A percentile compares a stretch with the other conserved stretches of the same genome.
Evolutionary conservation across 2,888 invertebrate genomes (phyloP).

Genomic region (Hipparchia sbordonii): DNA sequence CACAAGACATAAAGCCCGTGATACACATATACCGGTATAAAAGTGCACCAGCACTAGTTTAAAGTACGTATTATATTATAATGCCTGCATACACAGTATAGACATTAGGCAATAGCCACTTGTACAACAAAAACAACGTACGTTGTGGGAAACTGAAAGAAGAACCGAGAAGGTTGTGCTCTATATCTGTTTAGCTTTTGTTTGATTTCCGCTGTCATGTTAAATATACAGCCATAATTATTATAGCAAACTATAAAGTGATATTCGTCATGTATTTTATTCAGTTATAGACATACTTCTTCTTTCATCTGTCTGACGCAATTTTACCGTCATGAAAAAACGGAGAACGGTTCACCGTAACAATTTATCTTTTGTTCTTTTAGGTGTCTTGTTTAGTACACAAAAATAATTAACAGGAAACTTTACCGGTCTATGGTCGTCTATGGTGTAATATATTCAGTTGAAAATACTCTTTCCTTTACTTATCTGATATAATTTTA

Average conservation of each 20-base stretch:
- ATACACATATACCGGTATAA: constrained; percentile 10
- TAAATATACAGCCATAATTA: neutral
- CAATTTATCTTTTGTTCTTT: no score
- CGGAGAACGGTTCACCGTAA: no score
- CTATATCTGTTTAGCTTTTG: neutral
- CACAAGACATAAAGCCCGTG: constrained; percentile 61
- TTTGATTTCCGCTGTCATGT: neutral
- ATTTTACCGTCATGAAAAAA: no score
- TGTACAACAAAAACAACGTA: neutral
- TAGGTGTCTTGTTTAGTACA: no score
- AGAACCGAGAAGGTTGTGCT: neutral
- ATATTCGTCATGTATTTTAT: no score
- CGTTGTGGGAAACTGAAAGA: neutral
- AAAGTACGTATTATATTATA: neutral
- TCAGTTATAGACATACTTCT: neutral
- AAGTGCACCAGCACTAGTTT: neutral
- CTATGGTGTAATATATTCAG: no score
- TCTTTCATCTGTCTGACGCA: neutral
- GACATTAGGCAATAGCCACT: neutral
- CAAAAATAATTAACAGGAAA: no score
- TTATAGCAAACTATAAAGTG: neutral
- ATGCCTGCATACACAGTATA: neutral
- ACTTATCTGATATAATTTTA: no score
- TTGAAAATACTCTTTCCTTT: no score
- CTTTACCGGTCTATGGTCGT: no score